A percentile compares a stretch with the other conserved stretches of the same genome.
phyloP scores from a whole-genome alignment of 1,140 invertebrate genomes.

The Drosophila kohkoa region DNA sequence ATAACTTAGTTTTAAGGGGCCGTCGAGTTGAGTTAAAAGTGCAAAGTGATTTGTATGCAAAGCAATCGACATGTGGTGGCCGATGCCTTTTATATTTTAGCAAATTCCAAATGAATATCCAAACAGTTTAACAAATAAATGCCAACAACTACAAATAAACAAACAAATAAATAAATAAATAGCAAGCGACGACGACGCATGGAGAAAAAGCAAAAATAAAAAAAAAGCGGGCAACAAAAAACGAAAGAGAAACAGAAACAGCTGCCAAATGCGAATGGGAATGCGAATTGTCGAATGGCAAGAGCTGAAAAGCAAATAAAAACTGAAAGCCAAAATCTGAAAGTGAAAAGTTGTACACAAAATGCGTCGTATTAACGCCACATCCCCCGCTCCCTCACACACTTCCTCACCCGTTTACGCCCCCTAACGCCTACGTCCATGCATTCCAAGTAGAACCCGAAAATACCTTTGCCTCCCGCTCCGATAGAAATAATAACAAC shows the following conservation, averaged over 20 bases:
- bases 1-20: neutral
- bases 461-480: constrained; percentile 23
- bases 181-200: constrained; percentile 29
- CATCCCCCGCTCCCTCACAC: neutral
- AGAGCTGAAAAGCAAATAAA: constrained; percentile 22
- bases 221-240: constrained; percentile 11
- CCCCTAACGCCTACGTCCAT: neutral
- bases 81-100: constrained; percentile 26
- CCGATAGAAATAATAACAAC: neutral
- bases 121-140: constrained; percentile 78
- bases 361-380: constrained; percentile 77
- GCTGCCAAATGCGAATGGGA: constrained; percentile 8
- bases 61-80: constrained; percentile 48
- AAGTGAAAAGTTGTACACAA: constrained; percentile 82
- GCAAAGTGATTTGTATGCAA: constrained; percentile 35
- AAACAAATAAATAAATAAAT: constrained; percentile 74
- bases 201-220: constrained; percentile 4
- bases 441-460: constrained; percentile 44
- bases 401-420: too few relatives aligned
- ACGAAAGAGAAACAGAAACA: constrained; percentile 32
- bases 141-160: constrained; percentile 76
- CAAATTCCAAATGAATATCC: constrained; percentile 73
- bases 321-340: constrained; percentile 77
- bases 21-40: neutral
- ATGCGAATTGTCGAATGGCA: constrained; percentile 4